Base-by-base conservation (phyloP, 2,888 invertebrate species). In the Agrochola macilenta region DNA sequence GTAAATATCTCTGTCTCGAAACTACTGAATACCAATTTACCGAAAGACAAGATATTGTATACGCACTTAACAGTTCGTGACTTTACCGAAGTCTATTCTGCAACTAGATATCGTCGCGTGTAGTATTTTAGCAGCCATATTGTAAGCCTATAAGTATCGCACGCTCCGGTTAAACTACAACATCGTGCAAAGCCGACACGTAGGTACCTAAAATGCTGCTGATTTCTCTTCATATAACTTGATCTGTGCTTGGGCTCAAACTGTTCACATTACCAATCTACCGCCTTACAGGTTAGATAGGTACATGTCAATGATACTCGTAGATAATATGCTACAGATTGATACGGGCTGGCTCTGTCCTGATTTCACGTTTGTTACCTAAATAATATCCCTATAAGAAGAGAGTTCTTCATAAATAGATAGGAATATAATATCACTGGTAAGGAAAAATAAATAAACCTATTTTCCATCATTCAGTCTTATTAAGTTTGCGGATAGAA, bases 1-100 rank as follows among this genome's bases (percentile, higher is more conserved):
- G 65, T 43, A 46, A 12, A 17, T 57, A 43, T 26, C 2, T 57
- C 57, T 57, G 23, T 52, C 39, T 64, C n/a, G 35, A 69, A 71
- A 63, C 83, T 58, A 78, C 46, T 63, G 58, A 69, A 72, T 78
- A 63, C 4, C 52, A 71, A 78, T 83, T 81, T 46, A 71, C 14
- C 46, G 5, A 30, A 63, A 46, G 35, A 60, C 57, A 60, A 46
- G 30, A 64, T 54, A 78, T 26, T 57, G 30, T 57, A 43, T 35
- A 57, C n/a, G 46, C 58, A 46, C 64, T 64, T 65, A 57, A 14
- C 49, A 30, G 30, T 74, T 52, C 35, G 58, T 78, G 64, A 52
- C 64, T 74, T 74, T 23, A 23, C 23, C 20, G 46, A 17, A 58
- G 35, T 60, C 43, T 81, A 46, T 65, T 81, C 74, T 81, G 64